Conservation (phyloP, 1,140 invertebrate genomes). For the Physella acuta region DNA sequence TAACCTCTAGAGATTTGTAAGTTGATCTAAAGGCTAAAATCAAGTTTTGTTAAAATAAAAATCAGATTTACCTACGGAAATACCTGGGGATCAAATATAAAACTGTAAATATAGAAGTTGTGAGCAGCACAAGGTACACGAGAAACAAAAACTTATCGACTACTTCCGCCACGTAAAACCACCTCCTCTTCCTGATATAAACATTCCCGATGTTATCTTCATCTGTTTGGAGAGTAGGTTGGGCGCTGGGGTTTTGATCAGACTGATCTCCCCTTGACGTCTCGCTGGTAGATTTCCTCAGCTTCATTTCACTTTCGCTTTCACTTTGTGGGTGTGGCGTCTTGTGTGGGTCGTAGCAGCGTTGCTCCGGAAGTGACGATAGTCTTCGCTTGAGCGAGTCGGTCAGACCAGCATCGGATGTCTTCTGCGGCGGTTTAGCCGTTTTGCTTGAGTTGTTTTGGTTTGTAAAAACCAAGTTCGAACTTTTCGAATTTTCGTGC, state of each 20-base stretch:
- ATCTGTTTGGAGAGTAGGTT: background rate
- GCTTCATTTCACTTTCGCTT: background rate
- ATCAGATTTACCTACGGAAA: no score
- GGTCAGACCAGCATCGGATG: background rate
- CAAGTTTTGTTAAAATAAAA: no score
- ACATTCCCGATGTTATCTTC: background rate
- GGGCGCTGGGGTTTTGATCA: no score
- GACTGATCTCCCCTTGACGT: background rate
- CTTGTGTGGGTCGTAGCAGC: background rate
- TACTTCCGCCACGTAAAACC: constrained; percentile 51
- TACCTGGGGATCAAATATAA: constrained; percentile 42
- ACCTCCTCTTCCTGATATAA: constrained; percentile 33
- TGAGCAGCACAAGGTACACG: constrained; percentile 42
- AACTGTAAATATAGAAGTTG: constrained; percentile 41
- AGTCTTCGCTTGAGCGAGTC: no score
- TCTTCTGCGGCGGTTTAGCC: background rate
- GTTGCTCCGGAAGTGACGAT: background rate
- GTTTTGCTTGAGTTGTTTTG: background rate
- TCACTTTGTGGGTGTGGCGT: background rate
- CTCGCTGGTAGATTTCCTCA: background rate
- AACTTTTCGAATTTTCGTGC: background rate
- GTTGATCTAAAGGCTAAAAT: no score
- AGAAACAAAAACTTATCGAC: constrained; percentile 45
- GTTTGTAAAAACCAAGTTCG: no score
- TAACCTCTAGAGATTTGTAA: no score